phyloP scores from a whole-genome alignment of 2,113 vertebrate species.

The Apteryx owenii region DNA sequence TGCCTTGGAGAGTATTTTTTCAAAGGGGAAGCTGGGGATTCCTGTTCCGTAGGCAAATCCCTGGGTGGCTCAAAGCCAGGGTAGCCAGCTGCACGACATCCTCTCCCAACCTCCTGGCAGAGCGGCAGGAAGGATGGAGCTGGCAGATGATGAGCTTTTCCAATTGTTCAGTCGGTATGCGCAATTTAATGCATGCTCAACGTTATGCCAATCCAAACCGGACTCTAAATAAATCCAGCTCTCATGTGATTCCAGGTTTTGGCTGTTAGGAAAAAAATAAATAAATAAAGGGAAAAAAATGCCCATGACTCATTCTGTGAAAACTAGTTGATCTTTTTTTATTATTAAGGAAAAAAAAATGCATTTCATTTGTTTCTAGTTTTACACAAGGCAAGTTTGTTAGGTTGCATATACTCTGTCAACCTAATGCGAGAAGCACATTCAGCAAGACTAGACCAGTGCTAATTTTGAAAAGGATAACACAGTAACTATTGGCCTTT shows the following conservation, averaged over 20 bases:
- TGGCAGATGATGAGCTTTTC: not conserved
- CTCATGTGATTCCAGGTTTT: not conserved
- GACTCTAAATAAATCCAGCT: not conserved
- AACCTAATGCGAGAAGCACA: not conserved
- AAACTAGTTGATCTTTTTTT: not conserved
- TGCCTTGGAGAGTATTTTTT: not conserved
- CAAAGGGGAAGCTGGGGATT: not conserved
- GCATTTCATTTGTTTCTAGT: not conserved
- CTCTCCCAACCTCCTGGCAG: not conserved
- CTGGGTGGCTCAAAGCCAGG: not conserved
- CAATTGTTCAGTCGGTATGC: not conserved
- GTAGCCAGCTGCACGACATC: not conserved
- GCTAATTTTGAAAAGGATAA: not conserved
- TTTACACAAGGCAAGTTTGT: not conserved
- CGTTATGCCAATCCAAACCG: not conserved
- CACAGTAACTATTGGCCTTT: not conserved
- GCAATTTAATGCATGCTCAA: not conserved
- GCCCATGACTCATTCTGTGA: not conserved
- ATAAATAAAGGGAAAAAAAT: not conserved
- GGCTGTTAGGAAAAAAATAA: not conserved
- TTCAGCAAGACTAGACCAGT: not conserved
- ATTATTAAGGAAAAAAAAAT: not conserved
- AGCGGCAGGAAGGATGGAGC: not conserved
- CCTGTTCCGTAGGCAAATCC: conserved; percentile 2
- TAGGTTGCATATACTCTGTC: not conserved